Evolutionary conservation across 2,113 vertebrate genomes (phyloP), one percentile per base, ranked within the genome.

Genomic region (Tychaedon coryphoeus): DNA sequence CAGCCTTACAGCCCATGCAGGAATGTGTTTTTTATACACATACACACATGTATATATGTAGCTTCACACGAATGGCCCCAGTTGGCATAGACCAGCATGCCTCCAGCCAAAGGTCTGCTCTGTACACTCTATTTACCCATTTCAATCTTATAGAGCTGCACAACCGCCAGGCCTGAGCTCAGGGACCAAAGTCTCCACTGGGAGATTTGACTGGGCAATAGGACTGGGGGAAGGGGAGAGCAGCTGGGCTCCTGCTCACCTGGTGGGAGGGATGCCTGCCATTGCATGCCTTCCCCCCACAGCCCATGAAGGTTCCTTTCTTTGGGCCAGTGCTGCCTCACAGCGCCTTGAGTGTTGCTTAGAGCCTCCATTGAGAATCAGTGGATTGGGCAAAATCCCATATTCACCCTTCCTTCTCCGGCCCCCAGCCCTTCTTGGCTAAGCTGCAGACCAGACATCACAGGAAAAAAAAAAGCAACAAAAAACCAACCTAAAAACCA

Each of bases 371-470:
- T 95, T 98, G 97, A 98, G 95, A 98, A 94, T 97, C 97, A 98
- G 94, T 97, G 97, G 96, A 95, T 98, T 97, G 98, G 97, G 96
- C 82, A 97, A 98, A 98, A 98, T 98, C 96, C 97, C 25, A 87
- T 96, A 97, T 97, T 97, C 96, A 96, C 94, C 72, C 85, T 80
- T 92, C 47, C 80, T 74, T 92, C 88, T 75, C 91, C 1, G 0
- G 72, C 76, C 80, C 80, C 86, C 74, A 40, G 29, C 90, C 51
- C 83, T 96, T 67, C 88, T 97, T 95, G 92, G 95, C 95, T 8
- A 58, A 97, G 96, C 86, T 84, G 92, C 86, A 87, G 97, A 74
- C 92, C 88, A 95, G 95, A 93, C 38, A 48, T 97, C 72, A 93
- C 48, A 40, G 33, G 13, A 84, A 94, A 91, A 83, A 19, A 28